A percentile compares a stretch with the other conserved stretches of the same genome.
These are phyloP conservation scores for Borostomias antarcticus DNA, from an alignment of 2,797 vertebrate species.

Conservation along the genomic window DNA sequence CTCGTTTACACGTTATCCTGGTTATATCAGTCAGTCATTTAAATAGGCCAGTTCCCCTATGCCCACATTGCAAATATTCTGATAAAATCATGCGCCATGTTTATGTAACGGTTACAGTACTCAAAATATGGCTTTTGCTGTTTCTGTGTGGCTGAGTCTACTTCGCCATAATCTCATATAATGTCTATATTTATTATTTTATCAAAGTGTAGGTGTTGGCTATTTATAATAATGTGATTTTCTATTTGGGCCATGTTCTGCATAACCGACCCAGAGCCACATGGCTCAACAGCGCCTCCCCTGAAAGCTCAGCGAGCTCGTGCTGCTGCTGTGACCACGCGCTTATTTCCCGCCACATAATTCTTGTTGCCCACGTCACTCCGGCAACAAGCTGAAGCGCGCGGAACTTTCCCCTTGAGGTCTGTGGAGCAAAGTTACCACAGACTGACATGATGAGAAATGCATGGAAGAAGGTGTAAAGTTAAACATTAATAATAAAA, in stretches of 20 bases:
- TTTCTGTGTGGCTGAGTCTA: not conserved
- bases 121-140: too few relatives aligned
- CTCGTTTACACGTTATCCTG: not conserved
- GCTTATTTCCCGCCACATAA: slow-evolving; percentile 71
- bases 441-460: not conserved
- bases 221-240: too few relatives aligned
- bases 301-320: not conserved
- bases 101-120: not conserved
- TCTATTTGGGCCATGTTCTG: slow-evolving; percentile 38
- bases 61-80: not conserved
- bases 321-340: slow-evolving; percentile 35
- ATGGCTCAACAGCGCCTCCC: slow-evolving; percentile 57
- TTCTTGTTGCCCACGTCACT: not conserved
- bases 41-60: not conserved
- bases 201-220: not conserved
- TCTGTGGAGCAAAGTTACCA: not conserved
- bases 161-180: not conserved
- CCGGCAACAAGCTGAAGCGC: slow-evolving; percentile 45
- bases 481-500: too few relatives aligned
- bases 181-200: not conserved
- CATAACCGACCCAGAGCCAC: not conserved
- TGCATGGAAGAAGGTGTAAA: too few relatives aligned
- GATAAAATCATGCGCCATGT: not conserved
- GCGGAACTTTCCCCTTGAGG: not conserved
- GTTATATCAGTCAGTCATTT: too few relatives aligned